Base-by-base conservation (phyloP, 2,888 invertebrate genomes). In the Resseliella maxima region DNA sequence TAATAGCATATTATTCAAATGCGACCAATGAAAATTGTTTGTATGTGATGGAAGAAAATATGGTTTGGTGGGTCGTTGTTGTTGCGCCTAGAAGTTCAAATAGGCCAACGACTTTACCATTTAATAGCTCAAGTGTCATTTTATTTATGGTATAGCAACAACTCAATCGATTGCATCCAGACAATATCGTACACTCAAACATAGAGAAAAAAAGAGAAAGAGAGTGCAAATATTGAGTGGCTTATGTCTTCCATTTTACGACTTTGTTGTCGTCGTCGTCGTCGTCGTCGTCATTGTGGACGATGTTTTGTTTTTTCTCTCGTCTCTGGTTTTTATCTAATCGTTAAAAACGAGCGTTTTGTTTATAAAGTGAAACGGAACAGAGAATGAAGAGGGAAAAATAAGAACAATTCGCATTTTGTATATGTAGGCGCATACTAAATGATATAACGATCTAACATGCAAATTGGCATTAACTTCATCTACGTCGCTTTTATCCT, bases 121-220 rank as follows among this genome's bases (percentile, higher is more conserved):
- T 72, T 72, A 72, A 72, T 72, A 72, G 72, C 72, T 72, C 72
- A 72, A 72, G 72, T 72, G 72, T 72, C 72, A 72, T 72, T 72
- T 72, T 72, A 72, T 72, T 31, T 72, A 72, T 35, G 72, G 72
- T 72, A 31, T 35, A 15, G 31, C 72, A 72, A 72, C 72, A 72
- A 72, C n/a, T 72, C 72, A 18, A 72, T 72, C 72, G 72, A 72
- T 31, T 72, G n/a, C 72, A 72, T 35, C 31, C 72, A 72, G 72
- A 72, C 72, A 72, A 72, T 72, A 12, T n/a, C 59, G 5, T 50
- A 18, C 50, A 21, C 59, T 3, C 8, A 50, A 8, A 41, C 41
- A n/a, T n/a, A n/a, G n/a, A n/a, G n/a, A n/a, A n/a, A n/a, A n/a
- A n/a, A n/a, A n/a, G n/a, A n/a, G n/a, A n/a, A n/a, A n/a, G 41